Evolutionary conservation across 2,888 invertebrate species (phyloP).

Genomic region (Standfussiana lucernea): DNA sequence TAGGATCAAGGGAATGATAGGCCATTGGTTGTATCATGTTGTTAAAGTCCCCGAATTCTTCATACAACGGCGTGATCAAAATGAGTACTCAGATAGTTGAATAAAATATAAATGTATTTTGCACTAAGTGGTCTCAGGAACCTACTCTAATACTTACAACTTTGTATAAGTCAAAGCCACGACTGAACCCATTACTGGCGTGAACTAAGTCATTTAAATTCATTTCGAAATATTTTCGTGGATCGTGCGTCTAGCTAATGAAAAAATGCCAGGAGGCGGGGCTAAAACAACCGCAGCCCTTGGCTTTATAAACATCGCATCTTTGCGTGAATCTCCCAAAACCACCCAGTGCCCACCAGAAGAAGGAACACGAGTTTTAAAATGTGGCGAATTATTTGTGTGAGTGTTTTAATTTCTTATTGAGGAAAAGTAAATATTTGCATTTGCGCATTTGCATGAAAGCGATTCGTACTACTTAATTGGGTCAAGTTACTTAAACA

Average conservation of each 20-base stretch:
- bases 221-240: conserved; percentile 80
- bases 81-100: neutral
- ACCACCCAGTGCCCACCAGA: conserved; percentile 67
- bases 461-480: neutral
- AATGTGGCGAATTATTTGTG: conserved; percentile 84
- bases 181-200: conserved; percentile 46
- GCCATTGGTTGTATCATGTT: neutral
- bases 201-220: conserved; percentile 62
- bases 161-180: conserved; percentile 25
- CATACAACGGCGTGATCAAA: neutral
- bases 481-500: neutral
- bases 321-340: conserved; percentile 72
- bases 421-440: neutral
- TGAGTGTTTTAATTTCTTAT: conserved; percentile 71
- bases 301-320: conserved; percentile 80
- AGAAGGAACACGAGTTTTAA: conserved; percentile 66
- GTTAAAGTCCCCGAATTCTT: neutral
- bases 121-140: neutral
- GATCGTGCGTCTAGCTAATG: conserved; percentile 84
- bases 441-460: neutral
- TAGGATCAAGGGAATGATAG: neutral
- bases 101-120: neutral
- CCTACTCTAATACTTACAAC: conserved; percentile 14
- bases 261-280: conserved; percentile 78
- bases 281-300: conserved; percentile 78